phyloP scores from a whole-genome alignment of 2,797 vertebrate genomes.

The Tachyglossus aculeatus region DNA sequence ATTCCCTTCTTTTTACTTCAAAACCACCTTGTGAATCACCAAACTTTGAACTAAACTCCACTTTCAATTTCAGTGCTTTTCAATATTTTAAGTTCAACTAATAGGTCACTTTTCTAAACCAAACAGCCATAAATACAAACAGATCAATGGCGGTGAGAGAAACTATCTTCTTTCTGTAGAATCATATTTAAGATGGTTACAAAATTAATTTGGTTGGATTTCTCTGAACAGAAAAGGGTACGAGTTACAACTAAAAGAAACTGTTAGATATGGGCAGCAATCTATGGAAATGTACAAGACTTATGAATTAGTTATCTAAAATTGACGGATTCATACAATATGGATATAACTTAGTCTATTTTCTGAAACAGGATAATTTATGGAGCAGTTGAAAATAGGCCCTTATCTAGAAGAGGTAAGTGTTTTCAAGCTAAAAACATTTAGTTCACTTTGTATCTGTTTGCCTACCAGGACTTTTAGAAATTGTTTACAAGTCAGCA shows the following conservation, averaged over 20 bases:
- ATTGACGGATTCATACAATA: neutral
- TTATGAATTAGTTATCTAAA: neutral
- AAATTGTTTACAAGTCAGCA: no score
- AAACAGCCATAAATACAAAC: neutral
- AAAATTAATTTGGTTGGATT: neutral
- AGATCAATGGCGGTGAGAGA: neutral
- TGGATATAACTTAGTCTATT: neutral
- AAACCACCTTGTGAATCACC: neutral
- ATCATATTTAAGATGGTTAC: neutral
- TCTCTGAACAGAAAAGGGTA: neutral
- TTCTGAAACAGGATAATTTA: slow-evolving; percentile 8
- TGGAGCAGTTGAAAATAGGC: slow-evolving; percentile 7
- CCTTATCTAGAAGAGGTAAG: neutral
- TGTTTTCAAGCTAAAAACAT: no score
- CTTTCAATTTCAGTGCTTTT: neutral
- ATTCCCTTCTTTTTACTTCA: neutral
- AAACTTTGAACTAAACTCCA: neutral
- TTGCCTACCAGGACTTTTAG: no score
- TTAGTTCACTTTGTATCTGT: no score
- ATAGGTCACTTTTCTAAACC: neutral
- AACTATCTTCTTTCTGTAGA: neutral
- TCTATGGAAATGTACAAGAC: neutral
- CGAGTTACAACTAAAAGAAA: neutral
- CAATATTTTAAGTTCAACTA: neutral
- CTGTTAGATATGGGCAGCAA: neutral